Percentiles rank a stretch among this genome's conserved stretches.
phyloP scores from a whole-genome alignment of 1,140 invertebrate genomes.

The Conus ventricosus region DNA sequence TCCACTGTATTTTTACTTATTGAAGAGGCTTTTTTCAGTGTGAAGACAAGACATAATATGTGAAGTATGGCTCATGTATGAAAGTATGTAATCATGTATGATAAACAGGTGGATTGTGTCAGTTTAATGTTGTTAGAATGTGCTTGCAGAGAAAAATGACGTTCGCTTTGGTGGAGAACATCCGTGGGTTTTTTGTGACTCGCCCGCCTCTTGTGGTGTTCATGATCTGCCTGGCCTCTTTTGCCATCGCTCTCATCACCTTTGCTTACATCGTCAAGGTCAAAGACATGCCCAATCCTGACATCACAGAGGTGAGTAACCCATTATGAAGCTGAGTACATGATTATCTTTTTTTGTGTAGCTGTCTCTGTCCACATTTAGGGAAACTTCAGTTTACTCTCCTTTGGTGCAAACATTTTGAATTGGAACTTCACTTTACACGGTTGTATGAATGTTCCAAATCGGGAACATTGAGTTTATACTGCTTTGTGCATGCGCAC shows the following conservation, averaged over 20 bases:
- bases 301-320: constrained; percentile 1
- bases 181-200: constrained; percentile 68
- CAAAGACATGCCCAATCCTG: constrained; percentile 44
- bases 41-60: neutral
- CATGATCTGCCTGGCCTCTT: constrained; percentile 72
- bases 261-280: constrained; percentile 72
- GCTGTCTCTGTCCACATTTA: too few species aligned
- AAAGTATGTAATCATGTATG: neutral
- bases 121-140: neutral
- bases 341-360: too few species aligned
- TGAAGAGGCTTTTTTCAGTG: too few species aligned
- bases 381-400: too few species aligned
- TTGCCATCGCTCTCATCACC: constrained; percentile 71
- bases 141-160: constrained; percentile 42
- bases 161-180: constrained; percentile 63
- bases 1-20: too few species aligned
- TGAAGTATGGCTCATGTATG: neutral
- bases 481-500: too few species aligned
- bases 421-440: too few species aligned
- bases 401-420: too few species aligned
- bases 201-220: constrained; percentile 74
- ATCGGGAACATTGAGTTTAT: too few species aligned
- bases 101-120: neutral
- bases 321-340: too few species aligned
- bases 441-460: too few species aligned